Evolutionary conservation across 2,888 invertebrate genomes (phyloP), one percentile per base, ranked within the genome.

Genomic region (Phaedon cochleariae): DNA sequence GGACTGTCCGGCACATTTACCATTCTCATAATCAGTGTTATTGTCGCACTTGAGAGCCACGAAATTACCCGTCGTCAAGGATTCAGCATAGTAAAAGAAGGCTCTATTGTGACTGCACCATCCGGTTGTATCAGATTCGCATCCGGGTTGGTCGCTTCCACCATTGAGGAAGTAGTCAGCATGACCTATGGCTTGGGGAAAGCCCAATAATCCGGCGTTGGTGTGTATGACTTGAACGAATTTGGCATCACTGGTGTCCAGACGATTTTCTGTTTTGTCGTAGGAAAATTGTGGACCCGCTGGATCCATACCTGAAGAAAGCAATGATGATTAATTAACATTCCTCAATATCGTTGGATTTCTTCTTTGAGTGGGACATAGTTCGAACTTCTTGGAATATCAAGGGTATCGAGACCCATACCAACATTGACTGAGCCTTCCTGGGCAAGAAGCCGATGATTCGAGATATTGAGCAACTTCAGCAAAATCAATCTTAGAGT

Each of bases 51-150:
- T 10, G 20, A 46, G 59, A 12, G 68, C 65, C 20, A 67, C 17
- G 61, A 76, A 76, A 0, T 65, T 53, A 7, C 62, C 37, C 31
- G 65, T 62, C n/a, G 12, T 53, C 3, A 86, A 71, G 0, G 86
- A 82, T 76, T 86, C 86, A 2, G 81, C 81, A 65, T 81, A 85
- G 68, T 84, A 85, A 22, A 74, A 26, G 41, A 82, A 82, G 2
- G 86, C 76, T 21, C 85, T 78, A 0, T 72, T 69, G 73, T 86
- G 86, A 1, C 85, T 73, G 71, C 86, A 86, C 12, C 75, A 57
- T 21, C 55, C 59, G 1, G 34, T 21, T 5, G 53, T n/a, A 34
- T 53, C 48, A 1, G 10, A 4, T 1, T 5, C 18, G 67, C 83
- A 83, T 29, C 81, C 82, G 9, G 81, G 78, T 70, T 83, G 83